phyloP scores from a whole-genome alignment of 23 tunicate species.

The Aplidium turbinatum region DNA sequence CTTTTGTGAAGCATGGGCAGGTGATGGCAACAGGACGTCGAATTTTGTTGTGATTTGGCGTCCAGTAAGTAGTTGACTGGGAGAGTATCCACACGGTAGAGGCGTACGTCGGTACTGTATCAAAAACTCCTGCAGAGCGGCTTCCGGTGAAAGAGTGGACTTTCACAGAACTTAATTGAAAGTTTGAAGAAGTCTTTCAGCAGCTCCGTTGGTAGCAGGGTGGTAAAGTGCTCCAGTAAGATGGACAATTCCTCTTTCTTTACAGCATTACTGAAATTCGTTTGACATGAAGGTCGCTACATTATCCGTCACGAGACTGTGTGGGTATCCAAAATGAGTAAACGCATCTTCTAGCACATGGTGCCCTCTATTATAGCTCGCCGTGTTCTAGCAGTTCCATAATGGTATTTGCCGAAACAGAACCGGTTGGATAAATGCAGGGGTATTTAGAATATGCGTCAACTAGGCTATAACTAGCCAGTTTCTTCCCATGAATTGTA shows the following conservation, averaged over 20 bases:
- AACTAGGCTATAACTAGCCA: constrained; percentile 26
- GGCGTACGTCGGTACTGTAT: constrained; percentile 8
- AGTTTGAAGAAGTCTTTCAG: not conserved
- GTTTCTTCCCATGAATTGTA: constrained; percentile 3
- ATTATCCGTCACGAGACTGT: too few relatives aligned
- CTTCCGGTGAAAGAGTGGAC: too few relatives aligned
- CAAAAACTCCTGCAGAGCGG: not conserved
- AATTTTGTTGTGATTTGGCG: too few relatives aligned
- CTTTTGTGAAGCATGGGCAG: too few relatives aligned
- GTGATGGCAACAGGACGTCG: too few relatives aligned
- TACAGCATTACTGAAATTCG: too few relatives aligned
- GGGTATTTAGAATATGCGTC: constrained; percentile 35
- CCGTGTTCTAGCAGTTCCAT: not conserved
- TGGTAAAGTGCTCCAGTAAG: constrained; percentile 5
- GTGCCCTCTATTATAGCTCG: too few relatives aligned
- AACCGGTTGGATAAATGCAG: not conserved
- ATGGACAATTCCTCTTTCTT: constrained; percentile 17
- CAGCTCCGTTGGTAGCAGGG: constrained; percentile 6
- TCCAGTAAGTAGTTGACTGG: not conserved
- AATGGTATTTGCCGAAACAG: not conserved
- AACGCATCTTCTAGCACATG: too few relatives aligned
- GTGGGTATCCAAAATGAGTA: too few relatives aligned
- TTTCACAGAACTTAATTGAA: too few relatives aligned
- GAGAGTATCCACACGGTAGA: not conserved
- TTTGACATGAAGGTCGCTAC: too few relatives aligned